Evolutionary conservation across 2,888 invertebrate genomes (phyloP).

Genomic region (Agonopterix subpropinquella): DNA sequence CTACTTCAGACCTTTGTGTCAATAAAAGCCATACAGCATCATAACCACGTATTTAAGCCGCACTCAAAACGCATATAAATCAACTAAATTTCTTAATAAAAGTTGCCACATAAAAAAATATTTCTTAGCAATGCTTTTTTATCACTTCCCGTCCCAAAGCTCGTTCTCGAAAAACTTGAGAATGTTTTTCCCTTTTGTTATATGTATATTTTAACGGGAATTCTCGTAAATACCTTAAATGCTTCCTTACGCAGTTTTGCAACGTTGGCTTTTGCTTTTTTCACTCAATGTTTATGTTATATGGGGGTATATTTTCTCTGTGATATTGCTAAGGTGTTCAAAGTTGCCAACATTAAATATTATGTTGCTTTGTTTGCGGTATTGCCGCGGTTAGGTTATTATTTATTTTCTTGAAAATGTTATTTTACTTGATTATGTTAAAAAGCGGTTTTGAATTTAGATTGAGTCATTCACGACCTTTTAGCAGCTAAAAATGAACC

Average conservation of each 20-base stretch:
- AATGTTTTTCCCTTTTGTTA: conserved; percentile 31
- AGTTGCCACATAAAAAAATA: conserved; percentile 19
- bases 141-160: conserved; percentile 30
- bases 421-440: neutral
- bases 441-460: no score
- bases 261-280: conserved; percentile 25
- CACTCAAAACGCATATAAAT: conserved; percentile 1
- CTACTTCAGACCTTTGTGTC: no score
- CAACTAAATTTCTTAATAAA: conserved; percentile 5
- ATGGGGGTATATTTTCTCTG: conserved; percentile 10
- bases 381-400: neutral
- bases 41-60: neutral
- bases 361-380: conserved; percentile 13
- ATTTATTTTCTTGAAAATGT: neutral
- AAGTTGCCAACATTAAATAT: conserved; percentile 20
- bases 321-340: conserved; percentile 16
- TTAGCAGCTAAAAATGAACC: no score
- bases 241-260: conserved; percentile 35
- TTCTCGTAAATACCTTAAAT: conserved; percentile 48
- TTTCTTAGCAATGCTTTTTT: conserved; percentile 35
- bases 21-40: no score
- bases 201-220: conserved; percentile 41
- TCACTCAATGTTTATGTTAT: conserved; percentile 14
- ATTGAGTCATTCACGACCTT: no score
- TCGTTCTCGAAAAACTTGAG: conserved; percentile 33